Evolutionary conservation across 2,797 vertebrate genomes (phyloP), one percentile per base, ranked within the genome.

Genomic region (Hirundo rustica): DNA sequence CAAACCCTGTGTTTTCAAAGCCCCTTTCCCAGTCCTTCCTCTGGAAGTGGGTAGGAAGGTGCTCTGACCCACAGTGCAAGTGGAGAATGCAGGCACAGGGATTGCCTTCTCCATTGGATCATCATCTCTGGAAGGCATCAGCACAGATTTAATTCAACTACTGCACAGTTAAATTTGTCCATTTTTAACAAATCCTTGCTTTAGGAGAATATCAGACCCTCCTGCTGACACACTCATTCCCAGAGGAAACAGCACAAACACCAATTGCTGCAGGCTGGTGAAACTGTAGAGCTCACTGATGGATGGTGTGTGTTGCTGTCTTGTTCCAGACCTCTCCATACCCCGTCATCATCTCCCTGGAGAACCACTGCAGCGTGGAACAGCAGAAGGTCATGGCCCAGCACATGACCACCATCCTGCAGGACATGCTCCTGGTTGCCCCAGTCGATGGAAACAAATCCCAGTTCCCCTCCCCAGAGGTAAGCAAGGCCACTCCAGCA

Each of bases 261-360:
- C 26, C 27, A 51, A 0, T 15, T 71, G 10, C 84, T 64, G 2
- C 5, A 22, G 45, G 21, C 18, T 42, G 58, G 32, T 92, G 48
- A 27, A 21, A 32, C 13, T 45, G n/a, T 60, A 73, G 74, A 72
- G 26, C 4, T 84, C 74, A 34, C 42, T 68, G 44, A 68, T 19
- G n/a, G 44, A 68, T 19, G n/a, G 10, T 57, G 34, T 48, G 36
- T 77, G 29, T 65, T 88, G 23, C 30, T 90, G 2, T 89, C 16
- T 73, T 85, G 30, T 84, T 54, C 25, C 96, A 99, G 99, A 98
- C 97, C 3, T 99, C 99, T 1, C 97, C 98, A 5, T 99, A 99
- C 95, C 99, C 99, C 0, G 98, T 99, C 72, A 99, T 99, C 97
- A 97, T 99, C 89, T 99, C 99, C 68, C 96, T 99, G 98, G 99